These are phyloP conservation scores for Columbina picui DNA, from an alignment of 2,113 vertebrate species.

Conservation along the genomic window DNA sequence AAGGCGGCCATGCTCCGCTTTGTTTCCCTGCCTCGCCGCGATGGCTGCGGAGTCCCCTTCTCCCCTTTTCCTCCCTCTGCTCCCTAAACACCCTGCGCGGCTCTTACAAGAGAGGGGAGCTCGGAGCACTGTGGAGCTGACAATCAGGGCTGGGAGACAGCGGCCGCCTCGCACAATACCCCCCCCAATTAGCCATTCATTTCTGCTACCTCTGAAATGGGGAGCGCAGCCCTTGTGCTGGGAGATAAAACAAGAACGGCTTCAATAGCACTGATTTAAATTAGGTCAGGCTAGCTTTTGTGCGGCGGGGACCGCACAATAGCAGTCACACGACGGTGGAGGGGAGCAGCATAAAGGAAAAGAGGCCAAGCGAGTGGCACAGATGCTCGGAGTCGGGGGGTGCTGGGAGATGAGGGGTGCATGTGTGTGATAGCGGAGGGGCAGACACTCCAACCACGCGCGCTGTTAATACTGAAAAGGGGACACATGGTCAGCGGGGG, in stretches of 20 bases:
- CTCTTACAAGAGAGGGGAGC: neutral
- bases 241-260: conserved; percentile 65
- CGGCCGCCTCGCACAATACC: conserved; percentile 29
- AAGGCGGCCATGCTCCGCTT: neutral
- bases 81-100: neutral
- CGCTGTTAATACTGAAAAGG: neutral
- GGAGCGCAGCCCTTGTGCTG: conserved; percentile 57
- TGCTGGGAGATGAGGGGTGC: neutral
- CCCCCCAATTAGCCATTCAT: conserved; percentile 69
- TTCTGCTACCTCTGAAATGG: conserved; percentile 38
- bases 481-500: neutral
- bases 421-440: neutral
- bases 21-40: neutral
- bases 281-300: conserved; percentile 71
- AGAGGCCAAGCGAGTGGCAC: conserved; percentile 59
- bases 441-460: neutral
- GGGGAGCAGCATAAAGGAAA: conserved; percentile 62
- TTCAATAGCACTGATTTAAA: conserved; percentile 69
- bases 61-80: neutral
- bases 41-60: neutral
- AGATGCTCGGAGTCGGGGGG: conserved; percentile 23
- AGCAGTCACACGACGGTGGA: conserved; percentile 51
- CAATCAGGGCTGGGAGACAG: conserved; percentile 43
- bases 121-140: neutral
- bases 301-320: conserved; percentile 43